These are phyloP conservation scores for Glaucomys volans DNA, from an alignment of 2,113 vertebrate genomes.

Conservation along the genomic window DNA sequence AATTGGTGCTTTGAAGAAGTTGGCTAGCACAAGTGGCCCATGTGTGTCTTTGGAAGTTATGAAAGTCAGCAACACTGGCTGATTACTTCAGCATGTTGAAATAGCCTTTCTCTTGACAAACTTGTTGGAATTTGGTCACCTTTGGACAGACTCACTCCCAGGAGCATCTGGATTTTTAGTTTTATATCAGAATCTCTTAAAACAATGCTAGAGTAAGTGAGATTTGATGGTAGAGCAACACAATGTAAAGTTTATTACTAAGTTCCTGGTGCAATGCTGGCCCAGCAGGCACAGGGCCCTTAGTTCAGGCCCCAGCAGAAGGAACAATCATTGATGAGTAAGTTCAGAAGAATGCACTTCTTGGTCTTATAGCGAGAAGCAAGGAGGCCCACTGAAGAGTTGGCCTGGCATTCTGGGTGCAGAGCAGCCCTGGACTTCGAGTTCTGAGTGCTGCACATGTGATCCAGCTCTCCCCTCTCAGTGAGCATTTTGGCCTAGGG, in stretches of 20 bases:
- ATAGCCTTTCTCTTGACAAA: constrained; percentile 69
- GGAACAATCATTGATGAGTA: rapidly evolving
- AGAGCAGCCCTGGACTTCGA: no score
- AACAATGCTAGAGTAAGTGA: constrained; percentile 43
- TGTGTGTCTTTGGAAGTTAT: constrained; percentile 47
- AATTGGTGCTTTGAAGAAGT: constrained; percentile 44
- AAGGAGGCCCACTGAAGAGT: no score
- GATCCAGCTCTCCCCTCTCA: no score
- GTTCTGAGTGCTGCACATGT: no score
- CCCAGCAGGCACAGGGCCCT: background rate
- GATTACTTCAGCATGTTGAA: constrained; percentile 7
- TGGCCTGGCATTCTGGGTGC: no score
- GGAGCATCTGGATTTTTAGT: constrained; percentile 24
- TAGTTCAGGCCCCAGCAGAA: no score
- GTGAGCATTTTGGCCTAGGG: no score
- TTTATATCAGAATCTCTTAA: constrained; percentile 54
- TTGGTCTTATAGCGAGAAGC: no score
- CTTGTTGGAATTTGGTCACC: constrained; percentile 27
- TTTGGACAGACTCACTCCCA: constrained; percentile 57
- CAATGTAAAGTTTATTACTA: background rate
- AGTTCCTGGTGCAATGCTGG: no score
- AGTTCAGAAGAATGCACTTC: no score
- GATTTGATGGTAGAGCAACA: constrained; percentile 27
- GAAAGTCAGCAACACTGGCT: constrained; percentile 16
- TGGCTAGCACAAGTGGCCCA: constrained; percentile 20